phyloP scores from a whole-genome alignment of 2,888 invertebrate genomes.

The Xanthia togata region DNA sequence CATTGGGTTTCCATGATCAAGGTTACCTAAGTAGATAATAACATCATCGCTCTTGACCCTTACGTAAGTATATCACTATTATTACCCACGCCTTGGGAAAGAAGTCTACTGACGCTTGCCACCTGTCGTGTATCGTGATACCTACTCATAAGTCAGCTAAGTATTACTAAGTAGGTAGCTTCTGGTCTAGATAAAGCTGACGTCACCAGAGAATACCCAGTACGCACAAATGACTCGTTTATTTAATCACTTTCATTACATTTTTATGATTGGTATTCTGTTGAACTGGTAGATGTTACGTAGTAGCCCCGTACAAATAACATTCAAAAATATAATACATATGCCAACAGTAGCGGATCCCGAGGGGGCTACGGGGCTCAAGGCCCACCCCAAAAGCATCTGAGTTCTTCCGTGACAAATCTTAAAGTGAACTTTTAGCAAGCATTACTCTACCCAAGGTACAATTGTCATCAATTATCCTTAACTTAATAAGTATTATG shows the following conservation, averaged over 20 bases:
- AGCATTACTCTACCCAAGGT: too few species aligned
- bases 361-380: too few species aligned
- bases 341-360: too few species aligned
- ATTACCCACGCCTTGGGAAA: conserved; percentile 5
- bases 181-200: conserved; percentile 5
- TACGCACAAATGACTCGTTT: not conserved
- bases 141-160: not conserved
- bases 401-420: too few species aligned
- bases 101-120: not conserved
- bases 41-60: conserved; percentile 10
- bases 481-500: too few species aligned
- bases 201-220: conserved; percentile 13
- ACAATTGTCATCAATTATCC: too few species aligned
- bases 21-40: not conserved
- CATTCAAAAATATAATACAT: too few species aligned
- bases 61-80: not conserved
- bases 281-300: too few species aligned
- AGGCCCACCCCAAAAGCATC: too few species aligned
- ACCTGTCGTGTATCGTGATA: conserved; percentile 19
- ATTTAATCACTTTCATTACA: not conserved
- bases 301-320: too few species aligned
- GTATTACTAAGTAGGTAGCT: not conserved
- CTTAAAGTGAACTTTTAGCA: too few species aligned
- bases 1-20: not conserved
- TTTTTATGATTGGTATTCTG: not conserved